A percentile compares a stretch with the other conserved stretches of the same genome.
phyloP scores from a whole-genome alignment of 2,113 vertebrate species.

The Steatornis caripensis region DNA sequence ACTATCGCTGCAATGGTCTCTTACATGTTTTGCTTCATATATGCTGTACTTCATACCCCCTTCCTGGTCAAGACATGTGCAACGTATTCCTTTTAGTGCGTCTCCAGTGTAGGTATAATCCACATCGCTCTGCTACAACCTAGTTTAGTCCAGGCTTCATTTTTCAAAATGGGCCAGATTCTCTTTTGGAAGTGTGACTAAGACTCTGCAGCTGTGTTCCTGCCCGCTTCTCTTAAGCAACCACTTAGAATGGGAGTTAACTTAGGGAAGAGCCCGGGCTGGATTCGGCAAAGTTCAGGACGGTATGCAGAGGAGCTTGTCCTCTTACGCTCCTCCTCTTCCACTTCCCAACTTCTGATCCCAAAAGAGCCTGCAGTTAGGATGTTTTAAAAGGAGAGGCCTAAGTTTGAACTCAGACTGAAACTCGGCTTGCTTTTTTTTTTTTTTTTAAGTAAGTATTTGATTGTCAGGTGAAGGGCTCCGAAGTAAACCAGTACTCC shows the following conservation, averaged over 20 bases:
- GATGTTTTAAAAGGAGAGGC: background rate
- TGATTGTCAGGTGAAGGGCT: background rate
- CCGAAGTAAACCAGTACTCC: background rate
- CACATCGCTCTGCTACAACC: background rate
- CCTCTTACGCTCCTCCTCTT: background rate
- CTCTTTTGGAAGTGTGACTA: background rate
- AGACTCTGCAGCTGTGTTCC: background rate
- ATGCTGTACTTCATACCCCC: background rate
- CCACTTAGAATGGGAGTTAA: background rate
- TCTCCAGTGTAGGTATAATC: background rate
- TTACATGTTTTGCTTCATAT: background rate
- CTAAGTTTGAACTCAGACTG: background rate
- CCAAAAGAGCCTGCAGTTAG: background rate
- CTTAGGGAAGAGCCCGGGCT: background rate
- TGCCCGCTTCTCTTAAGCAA: background rate
- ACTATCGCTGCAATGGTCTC: background rate
- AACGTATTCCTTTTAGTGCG: background rate
- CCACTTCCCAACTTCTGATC: background rate
- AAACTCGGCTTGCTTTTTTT: no score
- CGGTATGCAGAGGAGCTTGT: background rate
- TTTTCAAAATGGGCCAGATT: background rate
- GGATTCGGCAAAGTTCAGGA: background rate
- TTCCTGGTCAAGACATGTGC: background rate
- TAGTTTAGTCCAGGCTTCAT: background rate
- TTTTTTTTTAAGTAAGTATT: no score